Percentiles rank a stretch among this genome's conserved stretches.
These are phyloP conservation scores for Lucinisca nassula DNA, from an alignment of 2,888 invertebrate species.

Conservation along the genomic window DNA sequence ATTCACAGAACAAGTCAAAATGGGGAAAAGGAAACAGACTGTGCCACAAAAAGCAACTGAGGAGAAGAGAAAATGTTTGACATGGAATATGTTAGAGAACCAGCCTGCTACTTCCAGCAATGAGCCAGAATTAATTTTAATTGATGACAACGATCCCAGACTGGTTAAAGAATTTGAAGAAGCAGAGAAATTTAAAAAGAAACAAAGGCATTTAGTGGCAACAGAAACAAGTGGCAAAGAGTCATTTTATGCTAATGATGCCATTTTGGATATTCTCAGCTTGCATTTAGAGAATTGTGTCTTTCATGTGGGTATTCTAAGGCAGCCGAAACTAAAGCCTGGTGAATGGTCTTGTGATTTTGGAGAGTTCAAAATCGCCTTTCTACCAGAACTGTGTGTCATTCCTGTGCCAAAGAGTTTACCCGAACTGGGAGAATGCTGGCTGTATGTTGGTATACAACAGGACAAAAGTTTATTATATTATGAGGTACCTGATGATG, in stretches of 20 bases:
- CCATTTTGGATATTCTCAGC: constrained; percentile 68
- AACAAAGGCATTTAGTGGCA: background rate
- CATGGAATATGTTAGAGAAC: constrained; percentile 85
- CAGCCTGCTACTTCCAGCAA: background rate
- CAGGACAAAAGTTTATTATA: constrained; percentile 82
- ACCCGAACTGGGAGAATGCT: constrained; percentile 76
- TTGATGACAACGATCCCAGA: constrained; percentile 67
- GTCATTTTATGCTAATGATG: constrained; percentile 31
- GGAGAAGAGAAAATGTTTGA: constrained; percentile 78
- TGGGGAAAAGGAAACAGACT: constrained; percentile 84
- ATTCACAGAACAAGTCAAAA: constrained; percentile 34
- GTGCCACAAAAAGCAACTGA: constrained; percentile 77
- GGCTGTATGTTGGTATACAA: constrained; percentile 83
- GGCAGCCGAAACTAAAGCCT: constrained; percentile 39
- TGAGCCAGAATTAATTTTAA: constrained; percentile 57
- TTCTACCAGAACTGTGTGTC: constrained; percentile 50
- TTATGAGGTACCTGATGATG: constrained; percentile 76
- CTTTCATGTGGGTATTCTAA: constrained; percentile 68
- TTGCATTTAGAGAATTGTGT: constrained; percentile 72
- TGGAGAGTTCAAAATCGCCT: constrained; percentile 57
- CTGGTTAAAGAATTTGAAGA: constrained; percentile 41
- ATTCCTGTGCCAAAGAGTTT: constrained; percentile 57
- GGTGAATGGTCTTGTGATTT: constrained; percentile 71
- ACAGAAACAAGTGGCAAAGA: background rate
- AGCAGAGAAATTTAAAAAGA: background rate